A percentile compares a stretch with the other conserved stretches of the same genome.
phyloP scores from a whole-genome alignment of 2,113 vertebrate species.

The Erpornis zantholeuca region DNA sequence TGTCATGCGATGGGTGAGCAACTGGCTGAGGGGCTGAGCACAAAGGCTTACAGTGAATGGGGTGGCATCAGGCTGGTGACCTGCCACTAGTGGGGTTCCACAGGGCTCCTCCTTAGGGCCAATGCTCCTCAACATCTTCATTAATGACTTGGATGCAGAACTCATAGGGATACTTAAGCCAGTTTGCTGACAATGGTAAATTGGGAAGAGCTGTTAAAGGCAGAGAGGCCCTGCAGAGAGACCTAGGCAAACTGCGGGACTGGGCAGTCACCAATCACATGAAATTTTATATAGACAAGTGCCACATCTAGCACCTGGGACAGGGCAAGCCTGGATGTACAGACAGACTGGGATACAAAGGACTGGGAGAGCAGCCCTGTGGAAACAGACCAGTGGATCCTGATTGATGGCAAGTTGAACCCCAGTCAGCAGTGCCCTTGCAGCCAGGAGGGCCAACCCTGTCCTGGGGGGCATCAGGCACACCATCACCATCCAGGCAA shows the following conservation, averaged over 20 bases:
- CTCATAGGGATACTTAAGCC: too few relatives aligned
- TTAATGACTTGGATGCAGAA: not conserved
- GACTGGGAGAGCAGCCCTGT: not conserved
- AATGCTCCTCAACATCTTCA: not conserved
- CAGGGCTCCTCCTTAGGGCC: not conserved
- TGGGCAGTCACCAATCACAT: not conserved
- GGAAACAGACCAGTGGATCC: not conserved
- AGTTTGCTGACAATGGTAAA: not conserved
- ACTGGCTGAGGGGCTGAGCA: not conserved
- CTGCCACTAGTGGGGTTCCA: not conserved
- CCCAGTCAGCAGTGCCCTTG: not conserved
- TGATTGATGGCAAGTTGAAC: accelerated
- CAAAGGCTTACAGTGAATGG: not conserved
- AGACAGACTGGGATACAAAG: not conserved
- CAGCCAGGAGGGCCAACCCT: not conserved
- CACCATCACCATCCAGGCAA: accelerated
- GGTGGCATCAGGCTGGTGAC: not conserved
- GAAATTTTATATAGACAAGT: not conserved
- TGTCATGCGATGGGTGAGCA: accelerated
- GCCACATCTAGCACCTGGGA: not conserved
- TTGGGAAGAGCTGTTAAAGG: not conserved
- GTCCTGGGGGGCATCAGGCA: not conserved
- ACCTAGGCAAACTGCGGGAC: not conserved
- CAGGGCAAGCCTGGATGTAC: not conserved
- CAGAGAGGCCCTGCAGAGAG: not conserved